Evolutionary conservation across 1,140 invertebrate species (phyloP).

Genomic region (Trinorchestia longiramus): DNA sequence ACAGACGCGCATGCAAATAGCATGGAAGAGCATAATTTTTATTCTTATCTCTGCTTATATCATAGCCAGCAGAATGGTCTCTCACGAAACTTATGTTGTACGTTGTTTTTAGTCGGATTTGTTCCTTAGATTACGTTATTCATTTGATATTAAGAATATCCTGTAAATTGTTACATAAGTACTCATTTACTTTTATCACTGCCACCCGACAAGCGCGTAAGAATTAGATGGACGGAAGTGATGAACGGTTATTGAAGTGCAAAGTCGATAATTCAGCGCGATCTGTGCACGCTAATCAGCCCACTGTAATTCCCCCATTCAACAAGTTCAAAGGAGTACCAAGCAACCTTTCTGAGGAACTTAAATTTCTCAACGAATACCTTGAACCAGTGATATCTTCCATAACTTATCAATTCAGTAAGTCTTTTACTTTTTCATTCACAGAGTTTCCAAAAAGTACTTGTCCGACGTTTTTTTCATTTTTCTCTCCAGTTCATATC

Average conservation of each 20-base stretch:
- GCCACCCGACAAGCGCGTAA: neutral
- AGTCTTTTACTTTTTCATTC: neutral
- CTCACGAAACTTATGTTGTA: neutral
- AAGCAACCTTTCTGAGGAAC: neutral
- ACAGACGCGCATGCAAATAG: too few species aligned
- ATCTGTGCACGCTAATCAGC: neutral
- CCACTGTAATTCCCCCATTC: neutral
- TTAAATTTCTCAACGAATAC: neutral
- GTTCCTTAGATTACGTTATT: neutral
- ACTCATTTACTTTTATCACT: neutral
- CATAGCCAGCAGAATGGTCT: neutral
- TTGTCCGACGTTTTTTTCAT: neutral
- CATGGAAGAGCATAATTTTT: neutral
- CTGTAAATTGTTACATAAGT: too few species aligned
- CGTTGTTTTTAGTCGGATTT: neutral
- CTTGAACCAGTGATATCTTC: neutral
- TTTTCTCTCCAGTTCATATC: neutral
- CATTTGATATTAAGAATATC: too few species aligned
- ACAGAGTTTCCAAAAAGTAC: neutral
- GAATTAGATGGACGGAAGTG: neutral
- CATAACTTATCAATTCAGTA: neutral
- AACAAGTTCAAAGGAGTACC: too few species aligned
- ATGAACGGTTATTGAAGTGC: neutral
- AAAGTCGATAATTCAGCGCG: neutral
- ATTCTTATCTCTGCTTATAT: neutral